phyloP scores from a whole-genome alignment of 1,140 invertebrate genomes.

The Bombus superbus region DNA sequence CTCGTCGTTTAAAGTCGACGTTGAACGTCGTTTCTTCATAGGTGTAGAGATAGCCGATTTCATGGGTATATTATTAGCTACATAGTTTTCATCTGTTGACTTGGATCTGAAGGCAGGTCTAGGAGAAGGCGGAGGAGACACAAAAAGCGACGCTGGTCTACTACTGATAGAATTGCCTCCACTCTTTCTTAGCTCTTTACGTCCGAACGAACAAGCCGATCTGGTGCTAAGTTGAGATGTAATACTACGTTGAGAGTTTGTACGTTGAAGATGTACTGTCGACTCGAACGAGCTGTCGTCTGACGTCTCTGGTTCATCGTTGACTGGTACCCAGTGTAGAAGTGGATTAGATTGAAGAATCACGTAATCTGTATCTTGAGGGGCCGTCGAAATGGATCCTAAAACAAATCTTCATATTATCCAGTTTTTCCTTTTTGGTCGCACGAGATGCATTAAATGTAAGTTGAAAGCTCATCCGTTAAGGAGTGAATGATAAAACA shows the following conservation, averaged over 20 bases:
- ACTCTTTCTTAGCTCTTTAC: constrained; percentile 31
- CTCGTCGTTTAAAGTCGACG: constrained; percentile 61
- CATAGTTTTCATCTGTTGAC: constrained; percentile 72
- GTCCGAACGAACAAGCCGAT: constrained; percentile 65
- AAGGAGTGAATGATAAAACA: not conserved
- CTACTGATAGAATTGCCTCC: constrained; percentile 30
- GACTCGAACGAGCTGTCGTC: constrained; percentile 76
- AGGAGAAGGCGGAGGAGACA: constrained; percentile 75
- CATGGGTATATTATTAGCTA: constrained; percentile 51
- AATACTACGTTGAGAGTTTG: constrained; percentile 79
- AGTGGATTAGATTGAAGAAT: constrained; percentile 83
- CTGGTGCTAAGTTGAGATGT: constrained; percentile 76
- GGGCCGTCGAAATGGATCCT: constrained; percentile 49
- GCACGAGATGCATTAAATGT: not conserved
- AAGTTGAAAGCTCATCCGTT: not conserved
- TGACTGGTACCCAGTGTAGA: constrained; percentile 83
- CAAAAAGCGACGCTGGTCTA: constrained; percentile 70
- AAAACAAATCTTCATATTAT: constrained; percentile 52
- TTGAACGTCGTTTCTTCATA: constrained; percentile 45
- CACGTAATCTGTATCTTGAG: constrained; percentile 83
- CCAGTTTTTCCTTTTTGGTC: not conserved
- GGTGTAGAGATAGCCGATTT: constrained; percentile 43
- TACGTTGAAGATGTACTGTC: constrained; percentile 75
- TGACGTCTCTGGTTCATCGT: constrained; percentile 69
- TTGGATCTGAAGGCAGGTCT: constrained; percentile 71